Evolutionary conservation across 1,140 invertebrate species (phyloP).

Genomic region (Bombus huntii): DNA sequence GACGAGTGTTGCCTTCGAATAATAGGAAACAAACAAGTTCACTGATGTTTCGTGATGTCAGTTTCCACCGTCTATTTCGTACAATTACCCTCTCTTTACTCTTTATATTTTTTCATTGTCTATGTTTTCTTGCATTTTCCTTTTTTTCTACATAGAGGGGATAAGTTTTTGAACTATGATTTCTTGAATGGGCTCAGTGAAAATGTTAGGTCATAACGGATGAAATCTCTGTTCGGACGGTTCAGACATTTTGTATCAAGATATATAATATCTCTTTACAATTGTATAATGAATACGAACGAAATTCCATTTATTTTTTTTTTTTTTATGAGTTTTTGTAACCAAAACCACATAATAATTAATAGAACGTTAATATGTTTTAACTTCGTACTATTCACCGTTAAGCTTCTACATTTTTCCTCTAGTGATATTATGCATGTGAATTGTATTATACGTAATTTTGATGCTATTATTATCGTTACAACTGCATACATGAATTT

Average conservation of each 20-base stretch:
- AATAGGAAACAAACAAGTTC: constrained; percentile 56
- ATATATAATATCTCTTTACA: not conserved
- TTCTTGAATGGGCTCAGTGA: not conserved
- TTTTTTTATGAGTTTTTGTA: not conserved
- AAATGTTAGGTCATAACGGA: not conserved
- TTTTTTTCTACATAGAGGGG: not conserved
- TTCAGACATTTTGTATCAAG: too few species aligned
- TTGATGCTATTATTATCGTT: too few species aligned
- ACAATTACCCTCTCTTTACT: not conserved
- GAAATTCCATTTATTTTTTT: not conserved
- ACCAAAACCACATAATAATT: not conserved
- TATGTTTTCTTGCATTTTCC: not conserved
- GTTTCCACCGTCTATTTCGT: constrained; percentile 11
- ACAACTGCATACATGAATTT: too few species aligned
- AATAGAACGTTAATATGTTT: not conserved
- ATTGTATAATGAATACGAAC: not conserved
- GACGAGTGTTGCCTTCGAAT: not conserved
- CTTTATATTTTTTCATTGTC: too few species aligned
- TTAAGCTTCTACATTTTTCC: not conserved
- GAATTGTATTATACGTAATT: too few species aligned
- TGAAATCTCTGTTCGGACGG: too few species aligned
- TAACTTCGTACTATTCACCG: not conserved
- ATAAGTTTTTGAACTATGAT: not conserved
- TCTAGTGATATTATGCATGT: too few species aligned
- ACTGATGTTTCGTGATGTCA: constrained; percentile 32